A percentile compares a stretch with the other conserved stretches of the same genome.
Conservation (phyloP, 2,797 vertebrate genomes). For the Columba guinea region DNA sequence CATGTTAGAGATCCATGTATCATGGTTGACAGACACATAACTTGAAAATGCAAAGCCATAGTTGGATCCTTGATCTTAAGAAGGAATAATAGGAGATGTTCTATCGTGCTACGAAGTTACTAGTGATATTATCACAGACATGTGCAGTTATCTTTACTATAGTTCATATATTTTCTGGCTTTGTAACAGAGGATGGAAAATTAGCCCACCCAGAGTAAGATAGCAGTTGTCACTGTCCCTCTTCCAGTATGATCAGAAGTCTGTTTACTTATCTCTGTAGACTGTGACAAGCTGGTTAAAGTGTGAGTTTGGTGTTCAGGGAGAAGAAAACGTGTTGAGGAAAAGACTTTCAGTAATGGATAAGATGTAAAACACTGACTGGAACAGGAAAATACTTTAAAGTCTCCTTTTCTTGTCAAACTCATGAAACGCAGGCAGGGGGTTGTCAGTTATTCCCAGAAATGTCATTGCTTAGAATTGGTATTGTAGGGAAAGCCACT, state of each 20-base stretch:
- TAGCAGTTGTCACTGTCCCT: background rate
- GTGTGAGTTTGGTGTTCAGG: slow-evolving; percentile 28
- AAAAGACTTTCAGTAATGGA: slow-evolving; percentile 29
- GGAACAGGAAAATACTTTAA: slow-evolving; percentile 45
- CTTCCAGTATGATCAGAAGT: slow-evolving; percentile 16
- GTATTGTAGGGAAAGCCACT: slow-evolving; percentile 9
- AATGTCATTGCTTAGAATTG: slow-evolving; percentile 16
- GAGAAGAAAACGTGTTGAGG: background rate
- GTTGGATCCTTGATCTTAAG: background rate
- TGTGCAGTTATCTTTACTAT: background rate
- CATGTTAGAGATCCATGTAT: background rate
- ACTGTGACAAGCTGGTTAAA: slow-evolving; percentile 38
- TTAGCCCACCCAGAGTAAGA: slow-evolving; percentile 8
- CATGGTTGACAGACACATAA: background rate
- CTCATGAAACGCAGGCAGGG: slow-evolving; percentile 44
- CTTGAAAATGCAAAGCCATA: background rate
- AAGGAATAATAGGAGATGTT: background rate
- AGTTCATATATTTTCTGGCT: background rate
- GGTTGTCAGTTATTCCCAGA: slow-evolving; percentile 46
- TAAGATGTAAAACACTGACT: slow-evolving; percentile 54
- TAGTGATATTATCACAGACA: background rate
- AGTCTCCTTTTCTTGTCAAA: slow-evolving; percentile 52
- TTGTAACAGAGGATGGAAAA: background rate
- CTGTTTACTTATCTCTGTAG: slow-evolving; percentile 21
- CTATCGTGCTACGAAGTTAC: background rate